These are phyloP conservation scores for Kryptolebias marmoratus DNA, from an alignment of 2,113 vertebrate species.

Conservation along the genomic window DNA sequence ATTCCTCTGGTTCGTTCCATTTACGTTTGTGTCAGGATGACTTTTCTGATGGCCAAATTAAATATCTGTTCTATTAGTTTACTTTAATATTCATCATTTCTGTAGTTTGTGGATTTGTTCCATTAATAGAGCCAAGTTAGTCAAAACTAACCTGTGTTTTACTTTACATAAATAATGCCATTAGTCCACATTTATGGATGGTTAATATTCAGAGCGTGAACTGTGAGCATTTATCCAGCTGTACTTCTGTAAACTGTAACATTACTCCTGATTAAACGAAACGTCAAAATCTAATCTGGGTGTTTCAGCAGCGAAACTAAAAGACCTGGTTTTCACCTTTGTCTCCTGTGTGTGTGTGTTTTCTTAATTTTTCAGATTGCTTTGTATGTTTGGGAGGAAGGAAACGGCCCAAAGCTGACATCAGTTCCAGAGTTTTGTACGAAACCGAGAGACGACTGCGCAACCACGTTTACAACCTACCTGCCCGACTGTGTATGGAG, in stretches of 20 bases:
- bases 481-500: conserved; percentile 86
- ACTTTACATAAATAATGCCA: too few species aligned
- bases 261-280: neutral
- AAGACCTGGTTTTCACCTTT: neutral
- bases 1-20: too few species aligned
- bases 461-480: conserved; percentile 81
- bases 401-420: conserved; percentile 84
- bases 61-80: too few species aligned
- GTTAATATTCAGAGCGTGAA: neutral
- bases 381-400: conserved; percentile 90
- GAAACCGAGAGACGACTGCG: conserved; percentile 70
- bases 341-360: neutral
- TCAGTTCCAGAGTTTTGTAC: conserved; percentile 85
- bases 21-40: too few species aligned
- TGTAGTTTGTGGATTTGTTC: neutral
- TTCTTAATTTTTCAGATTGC: conserved; percentile 80
- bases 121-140: neutral
- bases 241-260: neutral
- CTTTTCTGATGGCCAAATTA: too few species aligned
- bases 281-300: neutral
- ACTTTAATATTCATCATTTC: neutral
- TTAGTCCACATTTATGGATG: neutral
- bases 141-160: neutral
- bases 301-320: neutral
- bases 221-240: neutral